Evolutionary conservation across 2,797 vertebrate species (phyloP).

Genomic region (Oryzias dopingdopingensis): DNA sequence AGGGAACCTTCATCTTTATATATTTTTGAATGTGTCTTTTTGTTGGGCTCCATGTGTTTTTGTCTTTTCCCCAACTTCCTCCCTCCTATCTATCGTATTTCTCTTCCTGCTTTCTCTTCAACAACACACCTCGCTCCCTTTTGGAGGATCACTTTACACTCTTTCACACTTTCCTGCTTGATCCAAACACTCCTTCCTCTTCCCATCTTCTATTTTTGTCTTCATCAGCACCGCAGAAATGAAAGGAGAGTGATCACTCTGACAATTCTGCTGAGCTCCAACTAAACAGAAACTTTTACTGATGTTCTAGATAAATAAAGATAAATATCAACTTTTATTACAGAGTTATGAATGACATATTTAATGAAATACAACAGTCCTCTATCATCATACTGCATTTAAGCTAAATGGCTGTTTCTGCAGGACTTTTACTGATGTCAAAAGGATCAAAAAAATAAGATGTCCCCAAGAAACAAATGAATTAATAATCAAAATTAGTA

Average conservation of each 20-base stretch:
- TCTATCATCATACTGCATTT: conserved; percentile 32
- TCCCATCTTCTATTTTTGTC: background rate
- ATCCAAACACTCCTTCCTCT: background rate
- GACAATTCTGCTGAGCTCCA: conserved; percentile 46
- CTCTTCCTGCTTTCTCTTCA: conserved; percentile 3
- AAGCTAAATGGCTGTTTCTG: conserved; percentile 41
- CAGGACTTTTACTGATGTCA: conserved; percentile 13
- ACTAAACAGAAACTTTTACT: conserved; percentile 40
- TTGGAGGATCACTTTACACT: background rate
- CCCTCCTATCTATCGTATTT: no score
- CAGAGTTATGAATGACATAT: conserved; percentile 52
- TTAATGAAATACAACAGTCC: conserved; percentile 39
- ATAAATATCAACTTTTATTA: conserved; percentile 2
- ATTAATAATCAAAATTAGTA: no score
- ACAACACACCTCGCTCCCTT: conserved; percentile 13
- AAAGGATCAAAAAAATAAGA: background rate
- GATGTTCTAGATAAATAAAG: conserved; percentile 7
- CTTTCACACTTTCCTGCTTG: conserved; percentile 13
- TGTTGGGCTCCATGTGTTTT: no score
- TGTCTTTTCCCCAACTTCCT: no score
- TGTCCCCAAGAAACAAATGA: no score
- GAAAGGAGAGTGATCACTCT: conserved; percentile 31
- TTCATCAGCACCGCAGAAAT: conserved; percentile 19
- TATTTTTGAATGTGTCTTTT: no score
- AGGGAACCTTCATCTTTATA: no score